These are phyloP conservation scores for Oryzias sinensis DNA, from an alignment of 2,797 vertebrate genomes.

Conservation along the genomic window DNA sequence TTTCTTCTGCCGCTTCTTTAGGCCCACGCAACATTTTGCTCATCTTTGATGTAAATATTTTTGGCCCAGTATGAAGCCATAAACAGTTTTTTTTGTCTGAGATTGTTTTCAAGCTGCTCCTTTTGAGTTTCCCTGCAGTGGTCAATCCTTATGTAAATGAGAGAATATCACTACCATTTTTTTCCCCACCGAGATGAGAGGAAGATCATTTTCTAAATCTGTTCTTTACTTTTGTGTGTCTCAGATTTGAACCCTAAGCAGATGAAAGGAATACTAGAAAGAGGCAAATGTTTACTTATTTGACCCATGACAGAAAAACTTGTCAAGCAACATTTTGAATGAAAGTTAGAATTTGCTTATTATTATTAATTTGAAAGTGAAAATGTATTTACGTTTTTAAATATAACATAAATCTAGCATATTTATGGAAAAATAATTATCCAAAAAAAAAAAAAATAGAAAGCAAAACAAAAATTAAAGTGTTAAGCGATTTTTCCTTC, in stretches of 20 bases:
- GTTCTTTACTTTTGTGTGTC: slow-evolving; percentile 32
- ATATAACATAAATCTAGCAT: neutral
- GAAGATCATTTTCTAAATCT: slow-evolving; percentile 48
- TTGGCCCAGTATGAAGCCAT: slow-evolving; percentile 23
- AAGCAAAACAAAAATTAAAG: no score
- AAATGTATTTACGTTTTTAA: neutral
- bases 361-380: neutral
- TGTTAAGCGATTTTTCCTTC: no score
- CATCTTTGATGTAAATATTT: slow-evolving; percentile 55
- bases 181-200: slow-evolving; percentile 31
- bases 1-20: slow-evolving; percentile 34
- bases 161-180: slow-evolving; percentile 15
- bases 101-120: slow-evolving; percentile 38
- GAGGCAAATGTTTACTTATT: no score
- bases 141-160: slow-evolving; percentile 48
- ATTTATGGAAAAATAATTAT: neutral
- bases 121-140: slow-evolving; percentile 35
- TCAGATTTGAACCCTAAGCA: slow-evolving; percentile 31
- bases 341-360: no score
- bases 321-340: neutral
- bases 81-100: slow-evolving; percentile 40
- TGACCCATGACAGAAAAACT: neutral
- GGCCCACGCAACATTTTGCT: slow-evolving; percentile 31
- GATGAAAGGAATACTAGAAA: neutral
- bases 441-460: no score